Base-by-base conservation (phyloP, 2,888 invertebrate genomes). In the Abrostola triplasia region DNA sequence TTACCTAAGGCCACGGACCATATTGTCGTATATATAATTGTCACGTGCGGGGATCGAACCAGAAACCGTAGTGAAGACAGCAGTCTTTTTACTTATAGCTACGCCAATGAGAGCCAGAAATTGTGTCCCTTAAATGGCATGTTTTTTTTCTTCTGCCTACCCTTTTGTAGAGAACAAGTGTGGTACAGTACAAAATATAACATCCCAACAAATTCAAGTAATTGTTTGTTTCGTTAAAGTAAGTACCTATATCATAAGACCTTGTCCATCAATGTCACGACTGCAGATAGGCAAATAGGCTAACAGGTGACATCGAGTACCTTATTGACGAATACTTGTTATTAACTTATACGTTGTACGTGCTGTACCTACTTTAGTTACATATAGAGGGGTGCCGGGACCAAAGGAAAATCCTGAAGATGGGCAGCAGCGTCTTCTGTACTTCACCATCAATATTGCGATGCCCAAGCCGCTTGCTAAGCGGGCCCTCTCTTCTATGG, bases 191-290 rank as follows among this genome's bases (percentile, higher is more conserved):
- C 10, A 12, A 7, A 12, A 6, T 42, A 6, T 42, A 44, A 44
- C 44, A 47, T 9, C 13, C 8, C 5, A 5, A 13, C 11, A 9
- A 40, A 40, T 11, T 7, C 9, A 40, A 0, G 9, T 40, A 11
- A 47, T 47, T 54, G 68, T 56, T 53, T 49, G 57, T 56, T n/a
- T n/a, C n/a, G n/a, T n/a, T n/a, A n/a, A n/a, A n/a, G 56, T 56
- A 49, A 68, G 44, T 55, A 47, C 35, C 47, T 0, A 24, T 24
- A 24, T 24, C 24, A 12, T n/a, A 12, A 35, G 49, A 54, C 74
- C 69, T 70, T 73, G 74, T 57, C 38, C 56, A 57, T 61, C 74
- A 73, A 61, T 70, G 70, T 42, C 74, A 61, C 24, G 74, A 54
- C 70, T 73, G 56, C 60, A 68, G 69, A 73, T 68, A 73, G 68